These are phyloP conservation scores for Shargacucullia verbasci DNA, from an alignment of 2,888 invertebrate genomes.

Conservation along the genomic window DNA sequence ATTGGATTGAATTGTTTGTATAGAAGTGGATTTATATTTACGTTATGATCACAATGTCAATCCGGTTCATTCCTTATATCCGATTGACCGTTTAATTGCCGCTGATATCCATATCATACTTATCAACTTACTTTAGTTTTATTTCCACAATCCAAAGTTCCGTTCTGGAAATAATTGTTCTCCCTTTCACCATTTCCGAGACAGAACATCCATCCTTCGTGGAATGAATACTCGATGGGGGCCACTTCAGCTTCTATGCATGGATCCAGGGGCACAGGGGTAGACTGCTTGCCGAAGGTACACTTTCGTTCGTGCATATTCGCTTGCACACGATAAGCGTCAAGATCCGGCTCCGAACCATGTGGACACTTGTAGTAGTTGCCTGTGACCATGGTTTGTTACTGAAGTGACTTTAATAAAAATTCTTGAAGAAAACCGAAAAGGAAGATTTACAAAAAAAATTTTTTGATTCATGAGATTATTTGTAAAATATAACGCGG, in stretches of 20 bases:
- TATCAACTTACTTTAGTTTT: constrained; percentile 79
- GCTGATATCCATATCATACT: too few relatives aligned
- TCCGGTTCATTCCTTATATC: too few relatives aligned
- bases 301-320: constrained; percentile 85
- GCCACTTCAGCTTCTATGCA: constrained; percentile 86
- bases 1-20: too few relatives aligned
- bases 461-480: too few relatives aligned
- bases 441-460: too few relatives aligned
- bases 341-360: constrained; percentile 81
- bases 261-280: constrained; percentile 76
- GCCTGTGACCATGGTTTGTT: constrained; percentile 61
- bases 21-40: too few relatives aligned
- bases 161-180: constrained; percentile 83
- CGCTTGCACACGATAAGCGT: constrained; percentile 79
- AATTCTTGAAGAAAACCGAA: too few relatives aligned
- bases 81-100: too few relatives aligned
- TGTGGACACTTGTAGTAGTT: constrained; percentile 81
- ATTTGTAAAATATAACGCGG: too few relatives aligned
- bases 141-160: constrained; percentile 84
- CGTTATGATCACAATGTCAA: too few relatives aligned
- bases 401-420: too few relatives aligned
- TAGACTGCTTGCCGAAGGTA: constrained; percentile 73
- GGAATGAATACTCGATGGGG: constrained; percentile 83
- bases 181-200: constrained; percentile 84
- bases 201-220: constrained; percentile 87